Conservation (phyloP, 2,113 vertebrate genomes). For the Paedocypris sp. region DNA sequence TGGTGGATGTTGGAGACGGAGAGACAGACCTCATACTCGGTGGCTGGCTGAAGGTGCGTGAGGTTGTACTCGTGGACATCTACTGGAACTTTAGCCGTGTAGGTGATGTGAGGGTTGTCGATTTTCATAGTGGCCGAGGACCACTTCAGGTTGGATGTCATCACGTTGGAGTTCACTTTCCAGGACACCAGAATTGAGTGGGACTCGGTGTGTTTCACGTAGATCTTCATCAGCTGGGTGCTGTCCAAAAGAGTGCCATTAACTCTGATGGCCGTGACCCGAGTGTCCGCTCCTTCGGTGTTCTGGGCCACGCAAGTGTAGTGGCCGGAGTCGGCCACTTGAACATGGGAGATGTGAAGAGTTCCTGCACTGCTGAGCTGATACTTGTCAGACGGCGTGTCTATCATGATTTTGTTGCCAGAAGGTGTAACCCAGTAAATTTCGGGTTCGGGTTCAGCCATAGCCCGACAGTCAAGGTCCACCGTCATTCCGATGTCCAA, state of each 20-base stretch:
- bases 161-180: constrained; percentile 87
- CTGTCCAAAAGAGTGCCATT: constrained; percentile 87
- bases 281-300: constrained; percentile 82
- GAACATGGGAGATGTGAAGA: constrained; percentile 74
- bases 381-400: constrained; percentile 79
- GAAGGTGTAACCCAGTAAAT: constrained; percentile 97
- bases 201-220: constrained; percentile 82
- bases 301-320: constrained; percentile 96
- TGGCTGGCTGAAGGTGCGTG: constrained; percentile 86
- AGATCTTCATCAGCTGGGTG: constrained; percentile 85
- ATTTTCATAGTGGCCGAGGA: constrained; percentile 96
- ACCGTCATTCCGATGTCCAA: constrained; percentile 73
- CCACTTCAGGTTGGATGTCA: constrained; percentile 93
- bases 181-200: constrained; percentile 92
- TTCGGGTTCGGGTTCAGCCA: constrained; percentile 91
- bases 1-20: constrained; percentile 85
- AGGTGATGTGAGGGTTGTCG: constrained; percentile 94
- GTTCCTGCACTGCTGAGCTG: constrained; percentile 80
- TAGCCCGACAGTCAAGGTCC: constrained; percentile 84
- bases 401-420: constrained; percentile 79
- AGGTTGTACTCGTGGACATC: constrained; percentile 96
- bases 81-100: constrained; percentile 87
- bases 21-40: constrained; percentile 92
- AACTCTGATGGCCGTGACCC: constrained; percentile 77
- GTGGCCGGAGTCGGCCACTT: constrained; percentile 81